Evolutionary conservation across 1,140 invertebrate genomes (phyloP).

Genomic region (Drosophila albomicans): DNA sequence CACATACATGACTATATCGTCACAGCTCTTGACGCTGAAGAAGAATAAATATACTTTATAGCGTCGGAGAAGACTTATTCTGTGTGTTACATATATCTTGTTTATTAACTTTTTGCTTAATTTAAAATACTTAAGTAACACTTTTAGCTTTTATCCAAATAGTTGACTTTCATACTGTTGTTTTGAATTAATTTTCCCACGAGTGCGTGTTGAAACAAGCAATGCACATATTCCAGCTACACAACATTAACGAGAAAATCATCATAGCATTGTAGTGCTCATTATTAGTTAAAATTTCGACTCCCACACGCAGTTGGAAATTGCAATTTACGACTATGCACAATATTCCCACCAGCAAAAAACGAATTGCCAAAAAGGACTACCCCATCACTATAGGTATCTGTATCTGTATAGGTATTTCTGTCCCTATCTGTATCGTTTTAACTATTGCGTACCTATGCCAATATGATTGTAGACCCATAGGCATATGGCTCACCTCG

Average conservation of each 20-base stretch:
- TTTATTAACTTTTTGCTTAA: too few species aligned
- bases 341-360: conserved; percentile 62
- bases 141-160: too few species aligned
- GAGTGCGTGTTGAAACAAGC: not conserved
- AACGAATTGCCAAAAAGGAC: conserved; percentile 53
- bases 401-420: not conserved
- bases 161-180: not conserved
- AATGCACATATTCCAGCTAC: not conserved
- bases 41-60: too few species aligned
- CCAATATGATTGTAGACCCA: conserved; percentile 4
- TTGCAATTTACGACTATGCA: conserved; percentile 61
- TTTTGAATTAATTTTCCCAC: not conserved
- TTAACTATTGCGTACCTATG: not conserved
- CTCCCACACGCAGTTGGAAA: conserved; percentile 60
- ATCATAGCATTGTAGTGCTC: conserved; percentile 26
- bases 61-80: too few species aligned
- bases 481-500: conserved; percentile 21
- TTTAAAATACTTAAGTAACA: too few species aligned
- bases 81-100: too few species aligned
- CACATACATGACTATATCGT: too few species aligned
- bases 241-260: conserved; percentile 5
- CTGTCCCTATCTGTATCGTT: not conserved
- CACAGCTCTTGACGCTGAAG: too few species aligned
- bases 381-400: conserved; percentile 18
- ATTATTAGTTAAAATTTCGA: conserved; percentile 70